phyloP scores from a whole-genome alignment of 2,797 vertebrate species.

The Pitangus sulphuratus region DNA sequence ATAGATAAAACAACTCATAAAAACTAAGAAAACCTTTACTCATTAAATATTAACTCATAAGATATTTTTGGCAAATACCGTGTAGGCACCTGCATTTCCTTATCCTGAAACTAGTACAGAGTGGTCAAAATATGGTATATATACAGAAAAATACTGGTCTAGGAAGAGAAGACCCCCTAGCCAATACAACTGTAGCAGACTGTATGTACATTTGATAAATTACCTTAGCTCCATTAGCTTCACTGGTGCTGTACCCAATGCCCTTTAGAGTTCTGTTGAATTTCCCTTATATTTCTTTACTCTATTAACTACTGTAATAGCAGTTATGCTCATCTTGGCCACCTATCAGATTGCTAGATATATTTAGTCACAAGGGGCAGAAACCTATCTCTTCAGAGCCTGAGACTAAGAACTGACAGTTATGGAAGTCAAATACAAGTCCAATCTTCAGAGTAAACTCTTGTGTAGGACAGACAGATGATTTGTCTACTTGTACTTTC shows the following conservation, averaged over 20 bases:
- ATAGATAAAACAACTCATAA: neutral
- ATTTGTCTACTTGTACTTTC: neutral
- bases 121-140: accelerated
- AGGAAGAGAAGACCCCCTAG: neutral
- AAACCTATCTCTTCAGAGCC: neutral
- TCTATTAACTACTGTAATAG: neutral
- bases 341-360: neutral
- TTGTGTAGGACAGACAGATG: neutral
- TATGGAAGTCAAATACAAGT: neutral
- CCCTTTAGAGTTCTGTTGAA: neutral
- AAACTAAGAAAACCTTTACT: neutral
- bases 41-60: neutral
- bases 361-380: neutral
- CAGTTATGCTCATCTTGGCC: neutral
- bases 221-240: neutral
- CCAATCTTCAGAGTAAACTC: neutral
- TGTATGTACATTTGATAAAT: neutral
- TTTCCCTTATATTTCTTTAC: neutral
- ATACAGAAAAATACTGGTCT: neutral
- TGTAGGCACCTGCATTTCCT: neutral
- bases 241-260: neutral
- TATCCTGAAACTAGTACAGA: neutral
- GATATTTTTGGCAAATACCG: neutral
- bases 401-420: neutral
- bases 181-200: neutral